Evolutionary conservation across 2,888 invertebrate species (phyloP), one percentile per base, ranked within the genome.

Genomic region (Cephus spinipes): DNA sequence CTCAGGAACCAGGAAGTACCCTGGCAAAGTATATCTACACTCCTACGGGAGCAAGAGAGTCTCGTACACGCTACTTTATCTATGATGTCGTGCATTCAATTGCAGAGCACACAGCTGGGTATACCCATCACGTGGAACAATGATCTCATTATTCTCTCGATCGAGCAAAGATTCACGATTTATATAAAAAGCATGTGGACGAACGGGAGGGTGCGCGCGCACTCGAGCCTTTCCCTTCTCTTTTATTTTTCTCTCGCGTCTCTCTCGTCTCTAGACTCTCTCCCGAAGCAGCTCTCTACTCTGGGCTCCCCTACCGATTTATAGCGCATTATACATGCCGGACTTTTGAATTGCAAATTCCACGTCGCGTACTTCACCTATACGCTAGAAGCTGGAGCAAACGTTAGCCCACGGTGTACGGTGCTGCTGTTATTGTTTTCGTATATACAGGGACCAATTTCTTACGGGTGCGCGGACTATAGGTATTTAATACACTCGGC

Each of bases 281-380:
- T 74, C 76, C 76, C 75, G 73, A 68, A 35, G 73, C 75, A 79
- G 76, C 33, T 68, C 69, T 75, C 76, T 69, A 36, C 73, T 69
- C 75, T n/a, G 55, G n/a, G 11, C 40, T 74, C 73, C 75, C 33
- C 68, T 73, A 34, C 30, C 79, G 87, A 90, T 89, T 90, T 89
- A 89, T 86, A 84, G 23, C 86, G 84, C 83, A 86, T 85, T 86
- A 85, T 84, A 85, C 82, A 83, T 12, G 79, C 80, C 80, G 83
- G 85, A 86, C 85, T 85, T 88, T 90, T 88, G 89, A 88, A 90
- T 90, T 89, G 90, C 89, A 89, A 88, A 88, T 88, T 55, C 85
- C 83, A 80, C 81, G 84, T 85, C 83, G 85, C 83, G 84, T 81
- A 82, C 79, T 81, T 82, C 79, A 82, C 83, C 80, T 83, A 83